Evolutionary conservation across 2,888 invertebrate genomes (phyloP).

Genomic region (Diaprepes abbreviatus): DNA sequence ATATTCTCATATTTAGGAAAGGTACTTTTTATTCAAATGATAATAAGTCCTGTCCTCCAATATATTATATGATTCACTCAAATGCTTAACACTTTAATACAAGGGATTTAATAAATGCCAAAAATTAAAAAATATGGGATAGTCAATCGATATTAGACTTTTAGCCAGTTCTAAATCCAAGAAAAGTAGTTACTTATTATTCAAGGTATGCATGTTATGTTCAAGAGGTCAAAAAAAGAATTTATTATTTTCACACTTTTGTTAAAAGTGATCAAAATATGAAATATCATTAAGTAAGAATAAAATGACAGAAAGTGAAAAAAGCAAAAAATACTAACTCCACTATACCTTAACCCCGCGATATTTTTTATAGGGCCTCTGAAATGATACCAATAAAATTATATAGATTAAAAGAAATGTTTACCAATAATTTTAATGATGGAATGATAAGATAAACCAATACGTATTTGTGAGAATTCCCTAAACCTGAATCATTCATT

Average conservation of each 20-base stretch:
- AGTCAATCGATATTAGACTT: background rate
- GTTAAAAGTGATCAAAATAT: background rate
- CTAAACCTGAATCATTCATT: too few species aligned
- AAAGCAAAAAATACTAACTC: conserved; percentile 48
- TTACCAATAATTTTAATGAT: background rate
- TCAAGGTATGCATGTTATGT: background rate
- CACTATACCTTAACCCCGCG: conserved; percentile 49
- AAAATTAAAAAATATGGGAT: background rate
- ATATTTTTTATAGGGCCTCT: conserved; percentile 45
- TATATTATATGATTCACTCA: too few species aligned
- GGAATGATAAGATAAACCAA: background rate
- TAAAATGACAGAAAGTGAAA: conserved; percentile 21
- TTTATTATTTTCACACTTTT: conserved; percentile 3
- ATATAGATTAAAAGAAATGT: background rate
- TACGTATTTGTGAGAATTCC: too few species aligned
- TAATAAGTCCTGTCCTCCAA: too few species aligned
- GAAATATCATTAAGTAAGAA: background rate
- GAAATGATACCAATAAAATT: conserved; percentile 36
- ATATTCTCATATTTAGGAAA: too few species aligned
- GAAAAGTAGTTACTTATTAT: background rate
- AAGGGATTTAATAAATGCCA: background rate
- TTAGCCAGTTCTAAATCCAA: background rate
- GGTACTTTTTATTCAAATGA: too few species aligned
- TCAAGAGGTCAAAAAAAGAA: too few species aligned
- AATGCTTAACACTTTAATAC: too few species aligned